Conservation (phyloP, 2,888 invertebrate species). For the Entomobrya proxima region DNA sequence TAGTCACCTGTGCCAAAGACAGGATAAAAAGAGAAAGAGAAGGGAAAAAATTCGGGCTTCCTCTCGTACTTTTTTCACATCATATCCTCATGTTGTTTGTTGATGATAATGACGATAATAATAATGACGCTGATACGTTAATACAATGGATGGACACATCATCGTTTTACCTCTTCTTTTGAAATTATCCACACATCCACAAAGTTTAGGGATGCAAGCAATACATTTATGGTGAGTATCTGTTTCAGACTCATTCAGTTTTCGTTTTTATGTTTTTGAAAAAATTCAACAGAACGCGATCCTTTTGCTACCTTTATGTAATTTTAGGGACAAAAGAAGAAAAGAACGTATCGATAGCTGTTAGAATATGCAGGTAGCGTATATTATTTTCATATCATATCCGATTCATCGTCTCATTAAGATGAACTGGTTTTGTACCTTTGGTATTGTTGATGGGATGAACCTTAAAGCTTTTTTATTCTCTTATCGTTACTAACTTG, state of each 20-base stretch:
- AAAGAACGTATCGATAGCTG: neutral
- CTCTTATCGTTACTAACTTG: no score
- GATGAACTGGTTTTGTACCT: conserved; percentile 39
- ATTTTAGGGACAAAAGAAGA: neutral
- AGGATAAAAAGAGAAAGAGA: neutral
- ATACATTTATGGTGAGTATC: no score
- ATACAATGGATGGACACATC: conserved; percentile 52
- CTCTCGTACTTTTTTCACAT: conserved; percentile 55
- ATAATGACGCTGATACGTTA: conserved; percentile 37
- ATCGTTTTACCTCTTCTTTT: conserved; percentile 33
- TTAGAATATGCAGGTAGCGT: no score
- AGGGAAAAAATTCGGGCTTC: conserved; percentile 60
- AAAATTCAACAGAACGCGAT: neutral
- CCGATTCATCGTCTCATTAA: conserved; percentile 51
- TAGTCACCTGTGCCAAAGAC: conserved; percentile 57
- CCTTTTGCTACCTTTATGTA: neutral
- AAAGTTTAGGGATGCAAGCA: neutral
- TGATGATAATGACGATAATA: conserved; percentile 31
- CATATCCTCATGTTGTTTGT: conserved; percentile 46
- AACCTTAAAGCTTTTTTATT: neutral
- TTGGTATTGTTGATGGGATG: neutral
- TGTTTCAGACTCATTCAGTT: no score
- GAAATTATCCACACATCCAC: neutral
- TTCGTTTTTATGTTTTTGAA: neutral
- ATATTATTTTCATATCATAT: conserved; percentile 25